These are phyloP conservation scores for Chymomyza caudatula DNA, from an alignment of 2,888 invertebrate genomes.

Conservation along the genomic window DNA sequence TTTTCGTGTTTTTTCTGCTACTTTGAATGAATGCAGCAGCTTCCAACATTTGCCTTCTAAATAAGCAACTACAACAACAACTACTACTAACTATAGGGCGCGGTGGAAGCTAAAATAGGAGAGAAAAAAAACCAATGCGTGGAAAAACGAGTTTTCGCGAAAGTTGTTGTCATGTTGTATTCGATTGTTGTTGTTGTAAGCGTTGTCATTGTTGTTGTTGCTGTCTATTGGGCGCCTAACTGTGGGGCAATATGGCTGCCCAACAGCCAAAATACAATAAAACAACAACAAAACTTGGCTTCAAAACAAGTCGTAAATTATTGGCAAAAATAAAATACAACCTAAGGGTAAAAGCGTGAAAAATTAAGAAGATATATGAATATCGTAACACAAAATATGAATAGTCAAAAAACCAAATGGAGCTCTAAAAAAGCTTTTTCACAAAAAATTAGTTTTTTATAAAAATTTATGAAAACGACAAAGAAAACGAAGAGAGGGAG, in stretches of 20 bases:
- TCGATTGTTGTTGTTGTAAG: slow-evolving; percentile 3
- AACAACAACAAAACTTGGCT: neutral
- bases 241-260: neutral
- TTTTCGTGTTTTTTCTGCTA: slow-evolving; percentile 36
- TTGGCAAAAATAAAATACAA: slow-evolving; percentile 12
- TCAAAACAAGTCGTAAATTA: slow-evolving; percentile 33
- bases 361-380: slow-evolving; percentile 21
- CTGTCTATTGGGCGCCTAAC: neutral
- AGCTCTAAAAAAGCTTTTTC: too few relatives aligned
- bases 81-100: neutral
- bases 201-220: neutral
- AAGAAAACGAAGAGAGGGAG: too few relatives aligned
- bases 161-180: slow-evolving; percentile 52
- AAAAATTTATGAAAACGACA: too few relatives aligned
- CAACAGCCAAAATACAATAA: neutral
- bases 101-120: neutral
- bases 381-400: slow-evolving; percentile 7
- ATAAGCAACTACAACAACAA: slow-evolving; percentile 42
- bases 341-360: slow-evolving; percentile 19
- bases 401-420: too few relatives aligned
- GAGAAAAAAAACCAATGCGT: slow-evolving; percentile 47
- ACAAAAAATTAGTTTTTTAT: too few relatives aligned
- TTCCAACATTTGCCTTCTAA: slow-evolving; percentile 48
- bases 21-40: slow-evolving; percentile 56
- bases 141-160: slow-evolving; percentile 68